These are phyloP conservation scores for Pelecanoides urinatrix DNA, from an alignment of 2,113 vertebrate genomes.

Conservation along the genomic window DNA sequence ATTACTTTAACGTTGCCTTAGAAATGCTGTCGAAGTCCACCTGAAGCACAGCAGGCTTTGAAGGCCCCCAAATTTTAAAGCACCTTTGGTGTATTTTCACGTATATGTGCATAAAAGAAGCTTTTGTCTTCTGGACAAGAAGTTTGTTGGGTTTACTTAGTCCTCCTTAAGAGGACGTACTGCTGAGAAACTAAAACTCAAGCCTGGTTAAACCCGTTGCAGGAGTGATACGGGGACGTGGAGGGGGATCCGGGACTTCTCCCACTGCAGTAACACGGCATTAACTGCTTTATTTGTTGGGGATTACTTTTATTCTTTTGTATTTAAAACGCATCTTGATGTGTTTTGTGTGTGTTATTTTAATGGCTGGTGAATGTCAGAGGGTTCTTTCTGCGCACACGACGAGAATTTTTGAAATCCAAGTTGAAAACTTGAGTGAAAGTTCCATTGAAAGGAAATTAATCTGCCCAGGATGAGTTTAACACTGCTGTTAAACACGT, in stretches of 20 bases:
- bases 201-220: neutral
- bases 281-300: neutral
- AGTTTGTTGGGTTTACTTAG: neutral
- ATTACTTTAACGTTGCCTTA: neutral
- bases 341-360: fast-evolving
- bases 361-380: fast-evolving
- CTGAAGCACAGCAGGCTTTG: neutral
- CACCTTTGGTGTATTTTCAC: neutral
- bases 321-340: fast-evolving
- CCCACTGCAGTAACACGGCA: fast-evolving
- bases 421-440: neutral
- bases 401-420: neutral
- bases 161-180: neutral
- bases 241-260: too few relatives aligned
- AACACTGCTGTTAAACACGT: too few relatives aligned
- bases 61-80: neutral
- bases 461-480: neutral
- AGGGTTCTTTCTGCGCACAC: neutral
- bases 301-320: neutral
- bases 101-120: neutral
- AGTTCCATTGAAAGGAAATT: neutral
- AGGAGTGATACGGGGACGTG: neutral
- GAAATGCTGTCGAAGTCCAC: too few relatives aligned
- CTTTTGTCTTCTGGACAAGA: neutral
- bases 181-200: neutral